These are phyloP conservation scores for Mandrillus leucophaeus DNA, from an alignment of 2,113 vertebrate genomes.

Conservation along the genomic window DNA sequence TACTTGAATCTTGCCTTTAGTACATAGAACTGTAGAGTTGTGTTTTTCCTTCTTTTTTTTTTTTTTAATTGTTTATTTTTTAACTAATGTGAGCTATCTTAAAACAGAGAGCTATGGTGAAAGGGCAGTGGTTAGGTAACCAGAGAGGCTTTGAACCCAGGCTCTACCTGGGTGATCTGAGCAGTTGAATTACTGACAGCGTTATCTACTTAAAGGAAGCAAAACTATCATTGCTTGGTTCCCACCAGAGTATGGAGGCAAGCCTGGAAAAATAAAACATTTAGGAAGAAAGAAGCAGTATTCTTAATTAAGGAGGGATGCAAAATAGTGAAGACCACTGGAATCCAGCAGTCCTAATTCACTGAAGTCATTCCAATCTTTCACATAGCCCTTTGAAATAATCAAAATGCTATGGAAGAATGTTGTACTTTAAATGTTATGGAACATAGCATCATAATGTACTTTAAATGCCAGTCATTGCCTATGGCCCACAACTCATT, in stretches of 20 bases:
- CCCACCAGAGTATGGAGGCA: background rate
- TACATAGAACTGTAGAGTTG: background rate
- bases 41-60: background rate
- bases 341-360: background rate
- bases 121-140: background rate
- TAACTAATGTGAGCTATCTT: background rate
- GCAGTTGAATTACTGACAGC: background rate
- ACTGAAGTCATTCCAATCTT: background rate
- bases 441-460: too few species aligned
- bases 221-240: background rate
- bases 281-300: background rate
- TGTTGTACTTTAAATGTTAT: background rate
- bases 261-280: background rate
- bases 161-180: background rate
- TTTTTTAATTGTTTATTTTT: background rate
- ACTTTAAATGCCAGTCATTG: background rate
- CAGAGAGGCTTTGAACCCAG: background rate
- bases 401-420: background rate
- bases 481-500: background rate
- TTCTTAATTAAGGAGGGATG: background rate
- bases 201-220: background rate
- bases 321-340: background rate
- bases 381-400: background rate
- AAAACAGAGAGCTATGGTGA: background rate
- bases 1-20: background rate